phyloP scores from a whole-genome alignment of 1,140 invertebrate genomes.

The Homarus americanus region DNA sequence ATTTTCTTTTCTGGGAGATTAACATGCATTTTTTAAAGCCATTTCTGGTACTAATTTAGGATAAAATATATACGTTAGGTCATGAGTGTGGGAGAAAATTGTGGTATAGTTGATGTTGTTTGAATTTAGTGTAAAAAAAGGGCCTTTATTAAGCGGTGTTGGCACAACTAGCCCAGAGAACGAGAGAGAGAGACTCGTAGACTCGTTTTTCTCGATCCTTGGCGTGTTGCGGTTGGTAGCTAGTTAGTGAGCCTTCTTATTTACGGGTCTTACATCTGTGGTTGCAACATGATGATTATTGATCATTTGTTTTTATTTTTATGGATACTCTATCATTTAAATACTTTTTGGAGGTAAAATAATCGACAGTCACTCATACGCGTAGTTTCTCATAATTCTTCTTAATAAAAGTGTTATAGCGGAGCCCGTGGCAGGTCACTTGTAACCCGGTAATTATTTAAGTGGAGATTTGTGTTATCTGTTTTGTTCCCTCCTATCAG shows the following conservation, averaged over 20 bases:
- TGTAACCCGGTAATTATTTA: slow-evolving; percentile 58
- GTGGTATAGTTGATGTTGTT: too few relatives aligned
- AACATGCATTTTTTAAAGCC: too few relatives aligned
- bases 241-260: slow-evolving; percentile 68
- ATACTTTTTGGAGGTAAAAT: background rate
- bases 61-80: too few relatives aligned
- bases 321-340: slow-evolving; percentile 5
- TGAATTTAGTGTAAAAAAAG: background rate
- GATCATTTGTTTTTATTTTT: slow-evolving; percentile 60
- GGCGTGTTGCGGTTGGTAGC: slow-evolving; percentile 65
- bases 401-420: background rate
- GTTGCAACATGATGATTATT: slow-evolving; percentile 68
- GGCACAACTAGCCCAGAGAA: background rate
- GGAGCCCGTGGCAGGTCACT: too few relatives aligned
- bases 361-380: background rate
- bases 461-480: slow-evolving; percentile 65
- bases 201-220: slow-evolving; percentile 34
- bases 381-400: background rate
- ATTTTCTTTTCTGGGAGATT: background rate
- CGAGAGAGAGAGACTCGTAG: slow-evolving; percentile 23
- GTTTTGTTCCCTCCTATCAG: slow-evolving; percentile 60
- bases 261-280: slow-evolving; percentile 64
- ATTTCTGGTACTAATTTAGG: too few relatives aligned
- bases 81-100: too few relatives aligned
- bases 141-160: background rate